Evolutionary conservation across 2,888 invertebrate species (phyloP), one percentile per base, ranked within the genome.

Genomic region (Iselma pallidipennis): DNA sequence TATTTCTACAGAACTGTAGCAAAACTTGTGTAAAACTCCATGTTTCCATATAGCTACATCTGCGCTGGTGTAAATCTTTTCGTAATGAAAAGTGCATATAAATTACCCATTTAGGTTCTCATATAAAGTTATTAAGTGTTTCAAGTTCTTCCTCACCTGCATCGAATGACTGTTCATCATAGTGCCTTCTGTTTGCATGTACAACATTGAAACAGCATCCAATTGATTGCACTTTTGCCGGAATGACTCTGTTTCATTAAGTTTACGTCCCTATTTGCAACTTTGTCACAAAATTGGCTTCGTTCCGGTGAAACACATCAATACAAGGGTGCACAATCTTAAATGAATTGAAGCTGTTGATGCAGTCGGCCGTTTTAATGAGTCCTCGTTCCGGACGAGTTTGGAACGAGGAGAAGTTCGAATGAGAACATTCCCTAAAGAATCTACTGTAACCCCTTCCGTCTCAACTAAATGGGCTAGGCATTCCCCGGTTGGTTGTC

Each of bases 401-500:
- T 29, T 29, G 21, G 50, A 50, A 50, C 50, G 60, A 58, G 61
- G 59, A 67, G 66, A 67, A 69, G 64, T 66, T 68, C 33, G 29
- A 37, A 37, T 37, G 37, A 37, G 37, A 37, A 37, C 37, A 37
- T 7, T 37, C 37, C 37, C 37, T 37, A 37, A 37, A 37, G 37
- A 37, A 16, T 37, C 16, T 9, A 16, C n/a, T n/a, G n/a, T n/a
- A n/a, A n/a, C 67, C 67, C 62, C 67, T 66, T 65, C 66, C 61
- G 59, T 59, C 60, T 31, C 52, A 67, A 63, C 68, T 70, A 68
- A 62, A 70, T 68, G 70, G 61, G 63, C 64, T 61, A 59, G 68
- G 57, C 67, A 66, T 61, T 66, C 69, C 67, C 71, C 57, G 63
- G 67, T 64, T 52, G 67, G 61, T 61, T 71, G 65, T 66, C 68